A percentile compares a stretch with the other conserved stretches of the same genome.
These are phyloP conservation scores for Agriopis marginaria DNA, from an alignment of 2,888 invertebrate species.

Conservation along the genomic window DNA sequence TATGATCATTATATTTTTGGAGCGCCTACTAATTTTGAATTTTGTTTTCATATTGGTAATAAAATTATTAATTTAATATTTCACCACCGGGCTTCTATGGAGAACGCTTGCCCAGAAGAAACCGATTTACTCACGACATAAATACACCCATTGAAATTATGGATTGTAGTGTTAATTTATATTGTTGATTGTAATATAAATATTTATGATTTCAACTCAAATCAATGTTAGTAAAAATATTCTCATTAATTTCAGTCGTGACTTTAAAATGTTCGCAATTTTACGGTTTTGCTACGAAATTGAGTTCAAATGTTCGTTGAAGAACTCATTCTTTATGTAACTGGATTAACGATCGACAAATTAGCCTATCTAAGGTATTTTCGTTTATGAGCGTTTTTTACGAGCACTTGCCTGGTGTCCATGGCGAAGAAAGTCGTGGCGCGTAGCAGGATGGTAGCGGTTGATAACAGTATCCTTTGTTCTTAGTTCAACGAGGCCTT, in stretches of 20 bases:
- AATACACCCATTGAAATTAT: no score
- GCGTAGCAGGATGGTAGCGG: conserved; percentile 53
- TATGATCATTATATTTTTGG: no score
- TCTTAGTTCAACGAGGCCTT: conserved; percentile 65
- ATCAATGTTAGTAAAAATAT: background rate
- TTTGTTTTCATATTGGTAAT: no score
- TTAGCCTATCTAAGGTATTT: conserved; percentile 39
- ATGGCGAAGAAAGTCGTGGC: conserved; percentile 62
- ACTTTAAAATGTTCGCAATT: conserved; percentile 1
- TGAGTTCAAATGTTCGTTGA: conserved; percentile 10
- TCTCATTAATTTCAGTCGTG: background rate
- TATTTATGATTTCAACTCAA: background rate
- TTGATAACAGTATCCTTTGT: conserved; percentile 66
- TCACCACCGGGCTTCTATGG: no score
- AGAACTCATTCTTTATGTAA: conserved; percentile 28
- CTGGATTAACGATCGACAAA: conserved; percentile 38
- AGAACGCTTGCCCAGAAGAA: no score
- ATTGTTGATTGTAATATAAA: no score
- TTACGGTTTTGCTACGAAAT: conserved; percentile 2
- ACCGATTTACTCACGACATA: no score
- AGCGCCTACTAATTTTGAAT: no score
- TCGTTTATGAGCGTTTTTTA: conserved; percentile 42
- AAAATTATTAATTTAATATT: no score
- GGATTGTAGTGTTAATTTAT: no score
- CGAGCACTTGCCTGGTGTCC: conserved; percentile 69